phyloP scores from a whole-genome alignment of 2,797 vertebrate species.

The Petrocephalus schoutedeni region DNA sequence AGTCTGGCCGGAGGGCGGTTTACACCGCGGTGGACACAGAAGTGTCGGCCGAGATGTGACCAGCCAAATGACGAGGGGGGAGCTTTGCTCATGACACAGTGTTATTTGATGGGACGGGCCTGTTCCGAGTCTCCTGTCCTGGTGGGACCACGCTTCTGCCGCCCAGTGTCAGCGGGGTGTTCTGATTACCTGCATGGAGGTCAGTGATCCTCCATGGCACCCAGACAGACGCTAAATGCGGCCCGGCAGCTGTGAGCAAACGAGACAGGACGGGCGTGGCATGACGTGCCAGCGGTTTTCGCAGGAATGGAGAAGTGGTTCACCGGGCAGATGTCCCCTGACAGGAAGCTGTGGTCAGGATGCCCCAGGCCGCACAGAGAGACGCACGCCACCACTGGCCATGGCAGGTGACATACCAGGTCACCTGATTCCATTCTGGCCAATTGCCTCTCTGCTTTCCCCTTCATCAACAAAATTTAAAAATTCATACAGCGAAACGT shows the following conservation, averaged over 20 bases:
- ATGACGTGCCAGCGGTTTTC: not conserved
- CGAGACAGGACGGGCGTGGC: not conserved
- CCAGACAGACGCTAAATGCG: not conserved
- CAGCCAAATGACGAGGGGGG: not conserved
- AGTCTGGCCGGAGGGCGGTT: not conserved
- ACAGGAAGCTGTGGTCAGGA: slow-evolving; percentile 3
- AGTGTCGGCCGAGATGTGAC: not conserved
- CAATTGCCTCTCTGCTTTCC: not conserved
- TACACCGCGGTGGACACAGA: not conserved
- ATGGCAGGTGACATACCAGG: not conserved
- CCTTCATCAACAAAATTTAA: not conserved
- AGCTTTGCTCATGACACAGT: not conserved
- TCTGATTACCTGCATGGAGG: not conserved
- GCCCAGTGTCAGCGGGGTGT: not conserved
- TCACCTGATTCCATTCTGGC: not conserved
- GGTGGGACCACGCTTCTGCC: not conserved
- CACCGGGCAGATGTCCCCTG: not conserved
- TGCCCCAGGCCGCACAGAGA: not conserved
- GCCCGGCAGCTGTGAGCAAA: not conserved
- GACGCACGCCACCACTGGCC: not conserved
- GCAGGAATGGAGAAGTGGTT: not conserved
- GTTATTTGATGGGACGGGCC: not conserved
- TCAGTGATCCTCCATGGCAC: not conserved
- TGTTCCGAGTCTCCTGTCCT: not conserved
- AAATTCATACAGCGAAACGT: not conserved